Evolutionary conservation across 2,113 vertebrate species (phyloP), one percentile per base, ranked within the genome.

Genomic region (Labeo catla): DNA sequence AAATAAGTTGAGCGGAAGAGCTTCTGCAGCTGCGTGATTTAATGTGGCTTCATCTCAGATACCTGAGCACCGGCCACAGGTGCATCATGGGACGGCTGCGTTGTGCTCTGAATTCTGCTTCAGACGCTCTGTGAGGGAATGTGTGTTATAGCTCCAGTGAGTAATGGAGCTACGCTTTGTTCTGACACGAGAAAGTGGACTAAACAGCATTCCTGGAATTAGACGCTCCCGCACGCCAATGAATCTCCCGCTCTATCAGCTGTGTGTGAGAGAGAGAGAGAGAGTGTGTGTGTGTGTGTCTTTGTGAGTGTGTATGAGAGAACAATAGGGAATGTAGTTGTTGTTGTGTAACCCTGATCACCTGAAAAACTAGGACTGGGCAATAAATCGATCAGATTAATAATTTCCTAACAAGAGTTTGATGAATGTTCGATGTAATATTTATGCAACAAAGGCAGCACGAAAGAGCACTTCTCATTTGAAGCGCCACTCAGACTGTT

Each of bases 111-210:
- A 70, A 86, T 74, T 82, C 36, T 83, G 76, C 81, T 8, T 59
- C 16, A 78, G 72, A 49, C 70, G 43, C 72, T 84, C 85, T 86
- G 76, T 90, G 77, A 72, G 65, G 39, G 47, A 21, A 23, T 15
- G 87, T 50, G 50, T n/a, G 84, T 84, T 88, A 79, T 52, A 89
- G 61, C 70, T 84, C 76, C 12, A 47, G 28, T 52, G 68, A 85
- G 52, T 88, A 76, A 88, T 89, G 34, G n/a, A 36, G 80, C 50
- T 9, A 19, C 43, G 72, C 88, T 90, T 88, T 90, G 89, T 89
- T 88, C 87, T 86, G 89, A 88, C 81, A 65, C 54, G 2, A 19
- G 34, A 74, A 83, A 84, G 73, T 85, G 87, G 34, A 68, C 28
- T 10, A 36, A 28, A 6, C 79, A 39, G 76, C 78, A 88, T 91